Evolutionary conservation across 2,797 vertebrate species (phyloP).

Genomic region (Selene dorsalis): DNA sequence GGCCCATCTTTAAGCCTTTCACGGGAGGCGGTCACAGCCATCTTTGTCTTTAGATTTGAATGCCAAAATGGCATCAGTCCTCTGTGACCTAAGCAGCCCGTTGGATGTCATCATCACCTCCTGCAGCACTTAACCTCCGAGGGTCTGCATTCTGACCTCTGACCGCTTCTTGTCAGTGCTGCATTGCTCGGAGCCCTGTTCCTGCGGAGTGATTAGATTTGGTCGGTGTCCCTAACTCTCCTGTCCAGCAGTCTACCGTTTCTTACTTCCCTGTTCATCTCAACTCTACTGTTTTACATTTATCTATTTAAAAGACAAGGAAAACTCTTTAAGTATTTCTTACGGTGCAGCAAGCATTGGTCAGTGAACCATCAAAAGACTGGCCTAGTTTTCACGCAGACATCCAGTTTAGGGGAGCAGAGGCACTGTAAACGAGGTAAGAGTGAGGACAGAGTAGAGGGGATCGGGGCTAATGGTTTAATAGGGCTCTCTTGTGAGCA

Average conservation of each 20-base stretch:
- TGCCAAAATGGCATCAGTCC: constrained; percentile 46
- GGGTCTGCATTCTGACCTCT: constrained; percentile 65
- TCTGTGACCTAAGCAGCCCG: constrained; percentile 33
- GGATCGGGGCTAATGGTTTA: constrained; percentile 75
- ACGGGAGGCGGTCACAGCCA: constrained; percentile 1
- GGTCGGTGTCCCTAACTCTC: constrained; percentile 30
- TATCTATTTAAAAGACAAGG: constrained; percentile 40
- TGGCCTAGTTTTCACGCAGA: constrained; percentile 71
- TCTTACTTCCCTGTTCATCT: constrained; percentile 19
- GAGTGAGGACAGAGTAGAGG: constrained; percentile 42
- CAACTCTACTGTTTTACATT: constrained; percentile 31
- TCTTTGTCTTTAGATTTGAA: constrained; percentile 37
- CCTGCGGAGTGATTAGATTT: constrained; percentile 60
- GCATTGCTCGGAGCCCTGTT: constrained; percentile 54
- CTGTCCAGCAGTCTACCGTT: constrained; percentile 6
- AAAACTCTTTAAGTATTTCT: constrained; percentile 43
- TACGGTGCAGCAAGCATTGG: constrained; percentile 47
- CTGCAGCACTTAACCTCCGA: constrained; percentile 61
- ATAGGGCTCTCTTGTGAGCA: constrained; percentile 70
- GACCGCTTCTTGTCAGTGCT: constrained; percentile 62
- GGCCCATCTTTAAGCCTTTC: constrained; percentile 22
- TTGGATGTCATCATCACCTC: constrained; percentile 57
- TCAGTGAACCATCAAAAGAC: constrained; percentile 70
- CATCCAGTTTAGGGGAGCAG: constrained; percentile 53
- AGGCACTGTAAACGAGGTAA: constrained; percentile 43